Conservation (phyloP, 2,888 invertebrate genomes). For the Anthophora plumipes region DNA sequence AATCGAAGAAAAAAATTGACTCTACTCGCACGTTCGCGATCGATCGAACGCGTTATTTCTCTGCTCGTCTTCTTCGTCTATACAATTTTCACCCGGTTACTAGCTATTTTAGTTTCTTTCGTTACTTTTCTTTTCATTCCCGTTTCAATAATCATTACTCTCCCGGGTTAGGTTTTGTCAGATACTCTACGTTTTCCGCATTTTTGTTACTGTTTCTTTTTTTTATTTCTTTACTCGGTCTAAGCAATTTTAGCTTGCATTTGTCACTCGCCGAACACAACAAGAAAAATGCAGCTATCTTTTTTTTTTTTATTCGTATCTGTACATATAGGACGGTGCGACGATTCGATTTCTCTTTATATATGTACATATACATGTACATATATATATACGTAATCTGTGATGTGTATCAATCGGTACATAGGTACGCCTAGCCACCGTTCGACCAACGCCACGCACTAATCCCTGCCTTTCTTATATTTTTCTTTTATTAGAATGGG, state of each 20-base stretch:
- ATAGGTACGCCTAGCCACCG: constrained; percentile 69
- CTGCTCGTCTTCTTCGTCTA: background rate
- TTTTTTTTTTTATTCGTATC: too few relatives aligned
- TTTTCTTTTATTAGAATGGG: constrained; percentile 83
- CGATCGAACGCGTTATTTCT: constrained; percentile 71
- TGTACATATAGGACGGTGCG: constrained; percentile 69
- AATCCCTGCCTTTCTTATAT: constrained; percentile 76
- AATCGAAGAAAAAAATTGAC: constrained; percentile 23
- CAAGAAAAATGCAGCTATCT: constrained; percentile 46
- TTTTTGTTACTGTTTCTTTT: background rate
- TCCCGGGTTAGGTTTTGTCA: background rate
- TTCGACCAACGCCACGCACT: constrained; percentile 78
- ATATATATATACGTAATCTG: constrained; percentile 34
- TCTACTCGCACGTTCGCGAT: constrained; percentile 71
- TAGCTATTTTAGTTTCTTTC: too few relatives aligned
- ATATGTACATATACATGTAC: constrained; percentile 34
- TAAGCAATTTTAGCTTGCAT: constrained; percentile 38
- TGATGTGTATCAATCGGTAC: constrained; percentile 50
- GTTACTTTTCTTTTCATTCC: too few relatives aligned
- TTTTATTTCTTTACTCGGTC: background rate
- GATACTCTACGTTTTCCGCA: background rate
- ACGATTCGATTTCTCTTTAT: constrained; percentile 60
- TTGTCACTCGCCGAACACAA: constrained; percentile 65
- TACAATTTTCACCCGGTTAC: background rate
- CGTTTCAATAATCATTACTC: too few relatives aligned